Evolutionary conservation across 2,888 invertebrate genomes (phyloP).

Genomic region (Cotesia congregata): DNA sequence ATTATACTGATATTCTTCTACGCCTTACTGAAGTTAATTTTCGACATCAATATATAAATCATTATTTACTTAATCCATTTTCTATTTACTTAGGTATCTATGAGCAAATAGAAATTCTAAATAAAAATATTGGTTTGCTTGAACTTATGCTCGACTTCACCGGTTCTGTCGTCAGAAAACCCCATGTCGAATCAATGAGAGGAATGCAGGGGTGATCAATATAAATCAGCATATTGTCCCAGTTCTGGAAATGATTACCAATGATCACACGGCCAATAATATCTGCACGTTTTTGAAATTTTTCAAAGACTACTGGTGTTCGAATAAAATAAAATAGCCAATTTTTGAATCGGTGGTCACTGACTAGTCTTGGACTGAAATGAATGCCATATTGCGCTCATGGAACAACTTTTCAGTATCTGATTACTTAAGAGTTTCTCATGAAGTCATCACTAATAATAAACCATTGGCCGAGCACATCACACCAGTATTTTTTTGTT

Average conservation of each 20-base stretch:
- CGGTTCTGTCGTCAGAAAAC: constrained; percentile 31
- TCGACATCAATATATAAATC: constrained; percentile 14
- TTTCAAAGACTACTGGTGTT: constrained; percentile 29
- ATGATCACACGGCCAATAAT: constrained; percentile 31
- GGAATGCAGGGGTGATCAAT: constrained; percentile 32
- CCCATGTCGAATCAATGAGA: constrained; percentile 21
- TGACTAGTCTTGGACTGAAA: constrained; percentile 40
- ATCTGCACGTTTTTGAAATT: constrained; percentile 27
- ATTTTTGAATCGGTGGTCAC: constrained; percentile 35
- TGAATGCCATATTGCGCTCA: constrained; percentile 35
- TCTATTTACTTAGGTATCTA: constrained; percentile 35
- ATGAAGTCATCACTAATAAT: not conserved
- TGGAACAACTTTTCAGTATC: constrained; percentile 38
- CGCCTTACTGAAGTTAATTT: constrained; percentile 21
- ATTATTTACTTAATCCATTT: constrained; percentile 17
- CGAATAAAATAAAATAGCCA: constrained; percentile 35
- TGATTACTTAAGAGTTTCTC: constrained; percentile 36
- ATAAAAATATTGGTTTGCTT: constrained; percentile 20
- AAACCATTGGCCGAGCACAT: not conserved
- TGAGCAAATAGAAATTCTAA: constrained; percentile 29
- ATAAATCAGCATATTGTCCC: constrained; percentile 27
- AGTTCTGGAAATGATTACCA: constrained; percentile 38
- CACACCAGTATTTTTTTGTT: not conserved
- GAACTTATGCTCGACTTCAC: constrained; percentile 27
- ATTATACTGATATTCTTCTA: constrained; percentile 31